Conservation (phyloP, 1,140 invertebrate species). For the Pseudachorutes palmiensis region DNA sequence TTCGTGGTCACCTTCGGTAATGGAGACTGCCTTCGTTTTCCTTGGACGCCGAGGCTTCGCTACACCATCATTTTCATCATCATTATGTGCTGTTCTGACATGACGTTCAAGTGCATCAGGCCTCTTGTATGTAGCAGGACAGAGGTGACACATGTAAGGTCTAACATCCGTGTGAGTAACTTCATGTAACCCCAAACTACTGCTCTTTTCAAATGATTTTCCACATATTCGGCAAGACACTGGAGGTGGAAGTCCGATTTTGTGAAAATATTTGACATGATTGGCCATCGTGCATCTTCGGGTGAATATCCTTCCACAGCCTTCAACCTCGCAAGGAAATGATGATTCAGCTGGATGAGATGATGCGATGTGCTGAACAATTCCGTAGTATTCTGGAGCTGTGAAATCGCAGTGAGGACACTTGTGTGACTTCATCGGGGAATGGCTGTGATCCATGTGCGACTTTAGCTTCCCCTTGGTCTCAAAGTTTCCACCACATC, state of each 20-base stretch:
- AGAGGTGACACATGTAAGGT: neutral
- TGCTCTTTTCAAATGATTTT: neutral
- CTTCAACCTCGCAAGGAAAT: neutral
- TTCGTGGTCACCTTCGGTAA: no score
- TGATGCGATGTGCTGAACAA: neutral
- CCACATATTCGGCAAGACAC: neutral
- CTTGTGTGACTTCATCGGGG: neutral
- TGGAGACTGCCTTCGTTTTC: no score
- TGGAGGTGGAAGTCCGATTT: neutral
- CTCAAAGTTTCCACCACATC: neutral
- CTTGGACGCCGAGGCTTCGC: no score
- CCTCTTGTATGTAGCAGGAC: neutral
- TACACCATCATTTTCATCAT: no score
- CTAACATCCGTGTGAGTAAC: neutral
- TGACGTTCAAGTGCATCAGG: neutral
- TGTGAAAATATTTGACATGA: no score
- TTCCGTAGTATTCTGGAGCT: neutral
- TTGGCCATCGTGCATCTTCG: neutral
- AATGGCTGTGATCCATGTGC: neutral
- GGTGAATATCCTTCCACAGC: neutral
- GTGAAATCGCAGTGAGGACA: neutral
- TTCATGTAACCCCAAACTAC: neutral
- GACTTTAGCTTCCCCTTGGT: no score
- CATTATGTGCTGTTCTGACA: no score
- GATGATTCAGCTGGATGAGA: neutral